Percentiles rank a stretch among this genome's conserved stretches.
Conservation (phyloP, 2,888 invertebrate genomes). For the Sinohyriopsis cumingii region DNA sequence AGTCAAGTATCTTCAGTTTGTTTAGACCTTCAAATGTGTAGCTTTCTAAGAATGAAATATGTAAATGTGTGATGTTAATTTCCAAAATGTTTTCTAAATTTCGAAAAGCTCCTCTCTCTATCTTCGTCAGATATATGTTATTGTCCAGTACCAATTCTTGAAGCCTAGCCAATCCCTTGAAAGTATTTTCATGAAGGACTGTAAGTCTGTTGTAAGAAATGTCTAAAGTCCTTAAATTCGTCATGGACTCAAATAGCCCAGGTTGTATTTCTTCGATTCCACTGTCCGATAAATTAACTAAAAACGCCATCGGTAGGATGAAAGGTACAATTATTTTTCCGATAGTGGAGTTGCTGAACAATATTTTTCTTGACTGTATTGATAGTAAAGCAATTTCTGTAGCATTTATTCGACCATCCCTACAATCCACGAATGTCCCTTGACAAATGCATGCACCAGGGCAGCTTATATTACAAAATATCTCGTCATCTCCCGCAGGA, state of each 20-base stretch:
- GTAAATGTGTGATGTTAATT: conserved; percentile 1
- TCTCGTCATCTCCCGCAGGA: conserved; percentile 35
- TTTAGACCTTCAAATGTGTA: no score
- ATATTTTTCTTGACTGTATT: conserved; percentile 7
- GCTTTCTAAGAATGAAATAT: no score
- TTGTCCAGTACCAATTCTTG: conserved; percentile 4
- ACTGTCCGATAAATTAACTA: conserved; percentile 7
- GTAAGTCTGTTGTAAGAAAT: not conserved
- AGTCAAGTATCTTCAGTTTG: no score
- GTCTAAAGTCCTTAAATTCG: not conserved
- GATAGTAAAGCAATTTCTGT: not conserved
- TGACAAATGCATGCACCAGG: conserved; percentile 23
- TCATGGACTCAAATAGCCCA: not conserved
- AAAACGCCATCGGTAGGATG: not conserved
- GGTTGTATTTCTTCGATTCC: not conserved
- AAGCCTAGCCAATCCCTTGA: conserved; percentile 11
- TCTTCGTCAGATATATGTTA: not conserved
- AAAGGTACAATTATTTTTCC: not conserved
- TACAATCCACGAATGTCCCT: conserved; percentile 19
- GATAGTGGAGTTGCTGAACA: conserved; percentile 4
- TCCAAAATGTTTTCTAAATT: conserved; percentile 10
- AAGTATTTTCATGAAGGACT: not conserved
- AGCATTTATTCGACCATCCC: not conserved
- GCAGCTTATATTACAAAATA: conserved; percentile 22
- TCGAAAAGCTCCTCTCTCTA: conserved; percentile 5